Conservation (phyloP, 1,140 invertebrate genomes). For the Scylla paramamosain region DNA sequence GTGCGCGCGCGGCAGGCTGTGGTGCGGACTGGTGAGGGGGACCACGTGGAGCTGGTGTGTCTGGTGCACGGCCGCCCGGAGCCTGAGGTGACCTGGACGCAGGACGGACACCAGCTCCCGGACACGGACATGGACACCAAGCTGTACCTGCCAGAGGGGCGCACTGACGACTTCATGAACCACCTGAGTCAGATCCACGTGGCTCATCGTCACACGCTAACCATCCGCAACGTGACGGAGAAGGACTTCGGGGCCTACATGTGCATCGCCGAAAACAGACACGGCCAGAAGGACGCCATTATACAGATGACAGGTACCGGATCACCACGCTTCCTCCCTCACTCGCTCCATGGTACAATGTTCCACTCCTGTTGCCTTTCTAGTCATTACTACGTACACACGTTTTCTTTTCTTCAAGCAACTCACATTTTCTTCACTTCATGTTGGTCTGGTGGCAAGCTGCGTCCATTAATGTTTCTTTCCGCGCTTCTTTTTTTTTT, state of each 20-base stretch:
- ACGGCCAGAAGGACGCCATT: slow-evolving; percentile 81
- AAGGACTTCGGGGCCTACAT: slow-evolving; percentile 89
- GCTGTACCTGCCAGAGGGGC: neutral
- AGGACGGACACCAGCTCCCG: slow-evolving; percentile 68
- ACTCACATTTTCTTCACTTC: too few species aligned
- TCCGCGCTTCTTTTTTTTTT: neutral
- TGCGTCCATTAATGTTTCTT: neutral
- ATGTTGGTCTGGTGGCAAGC: neutral
- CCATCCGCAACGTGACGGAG: slow-evolving; percentile 85
- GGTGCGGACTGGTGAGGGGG: slow-evolving; percentile 73
- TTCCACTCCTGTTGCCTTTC: neutral
- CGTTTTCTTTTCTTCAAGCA: neutral
- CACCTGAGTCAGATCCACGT: slow-evolving; percentile 58
- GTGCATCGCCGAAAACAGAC: slow-evolving; percentile 87
- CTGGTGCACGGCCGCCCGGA: slow-evolving; percentile 66
- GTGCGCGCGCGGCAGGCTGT: slow-evolving; percentile 33
- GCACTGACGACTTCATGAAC: neutral
- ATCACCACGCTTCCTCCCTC: neutral
- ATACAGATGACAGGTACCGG: slow-evolving; percentile 75
- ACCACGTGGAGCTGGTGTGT: slow-evolving; percentile 74
- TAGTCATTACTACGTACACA: neutral
- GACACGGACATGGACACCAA: slow-evolving; percentile 56
- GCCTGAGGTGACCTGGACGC: slow-evolving; percentile 72
- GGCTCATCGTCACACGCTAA: slow-evolving; percentile 83
- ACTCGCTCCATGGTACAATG: neutral